Base-by-base conservation (phyloP, 2,113 vertebrate species). In the Urocitellus parryii region DNA sequence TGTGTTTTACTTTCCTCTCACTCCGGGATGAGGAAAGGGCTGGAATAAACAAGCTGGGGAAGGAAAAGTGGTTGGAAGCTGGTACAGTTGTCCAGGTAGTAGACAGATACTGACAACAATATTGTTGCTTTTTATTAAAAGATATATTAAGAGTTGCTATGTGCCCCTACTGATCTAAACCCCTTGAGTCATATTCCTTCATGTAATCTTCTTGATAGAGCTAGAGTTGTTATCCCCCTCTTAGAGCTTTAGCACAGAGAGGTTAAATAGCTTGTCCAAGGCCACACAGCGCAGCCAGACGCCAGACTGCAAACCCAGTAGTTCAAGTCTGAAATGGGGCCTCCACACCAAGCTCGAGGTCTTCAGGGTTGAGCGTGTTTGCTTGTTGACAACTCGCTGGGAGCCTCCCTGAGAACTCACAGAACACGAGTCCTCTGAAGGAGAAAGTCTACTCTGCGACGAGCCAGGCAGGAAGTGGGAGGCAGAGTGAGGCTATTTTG, bases 401-500 rank as follows among this genome's bases (percentile, higher is more conserved):
- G 3, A 92, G 74, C 58, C 67, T 96, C 68, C 48, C 85, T 58
- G 68, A 80, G 86, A 95, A 80, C 34, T 32, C 87, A 95, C 58
- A 77, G 83, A 95, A 86, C 65, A 80, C 12, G n/a, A 74, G 45
- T 80, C 22, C 25, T 83, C 78, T 5, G n/a, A 42, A 77, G 89
- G 70, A 91, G 94, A 96, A 87, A 95, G 67, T 78, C 90, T 81
- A 27, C 56, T 61, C 74, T 1, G 29, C 13, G 70, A 56, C 9
- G 13, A 94, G 95, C 73, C 91, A 63, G 92, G 95, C 97, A 94
- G 96, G 97, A 97, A 97, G 96, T 96, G 72, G 97, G 96, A 93
- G 96, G 95, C 94, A 96, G 86, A 87, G 39, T n/a, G 88, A 91
- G 96, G 95, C 94, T 98, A 98, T 97, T 98, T 97, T 97, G 84